Percentiles rank a stretch among this genome's conserved stretches.
Conservation (phyloP, 2,888 invertebrate species). For the Coremacera marginata region DNA sequence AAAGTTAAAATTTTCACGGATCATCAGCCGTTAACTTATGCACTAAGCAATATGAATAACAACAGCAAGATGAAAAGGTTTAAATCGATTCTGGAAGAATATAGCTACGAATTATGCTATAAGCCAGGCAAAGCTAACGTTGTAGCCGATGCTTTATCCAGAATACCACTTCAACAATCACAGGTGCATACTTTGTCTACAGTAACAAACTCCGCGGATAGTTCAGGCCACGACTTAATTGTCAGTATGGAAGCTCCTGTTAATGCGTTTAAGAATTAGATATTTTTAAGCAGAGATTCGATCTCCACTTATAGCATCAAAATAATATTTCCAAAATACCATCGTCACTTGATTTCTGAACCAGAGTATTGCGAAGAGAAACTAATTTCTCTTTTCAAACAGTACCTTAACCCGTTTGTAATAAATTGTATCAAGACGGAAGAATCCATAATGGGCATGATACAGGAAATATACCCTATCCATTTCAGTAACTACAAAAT, state of each 20-base stretch:
- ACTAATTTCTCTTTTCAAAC: conserved; percentile 16
- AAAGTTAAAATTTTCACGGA: not conserved
- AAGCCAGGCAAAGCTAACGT: conserved; percentile 1
- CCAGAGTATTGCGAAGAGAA: not conserved
- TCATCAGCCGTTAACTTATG: not conserved
- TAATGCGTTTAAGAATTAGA: not conserved
- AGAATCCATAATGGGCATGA: conserved; percentile 36
- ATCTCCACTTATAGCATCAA: no score
- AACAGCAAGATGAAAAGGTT: not conserved
- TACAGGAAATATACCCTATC: conserved; percentile 32
- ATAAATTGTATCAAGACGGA: conserved; percentile 35
- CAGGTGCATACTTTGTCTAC: not conserved
- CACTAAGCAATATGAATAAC: not conserved
- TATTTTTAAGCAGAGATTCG: no score
- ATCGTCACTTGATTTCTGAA: conserved; percentile 35
- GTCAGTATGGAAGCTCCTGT: not conserved
- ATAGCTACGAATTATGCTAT: not conserved
- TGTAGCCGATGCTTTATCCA: not conserved
- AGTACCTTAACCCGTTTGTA: conserved; percentile 31
- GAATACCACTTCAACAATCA: not conserved
- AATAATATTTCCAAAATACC: conserved; percentile 20
- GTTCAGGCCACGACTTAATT: not conserved
- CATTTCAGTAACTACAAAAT: conserved; percentile 7
- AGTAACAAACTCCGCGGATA: not conserved
- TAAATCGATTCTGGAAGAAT: not conserved